Base-by-base conservation (phyloP, 2,888 invertebrate species). In the Syritta pipiens region DNA sequence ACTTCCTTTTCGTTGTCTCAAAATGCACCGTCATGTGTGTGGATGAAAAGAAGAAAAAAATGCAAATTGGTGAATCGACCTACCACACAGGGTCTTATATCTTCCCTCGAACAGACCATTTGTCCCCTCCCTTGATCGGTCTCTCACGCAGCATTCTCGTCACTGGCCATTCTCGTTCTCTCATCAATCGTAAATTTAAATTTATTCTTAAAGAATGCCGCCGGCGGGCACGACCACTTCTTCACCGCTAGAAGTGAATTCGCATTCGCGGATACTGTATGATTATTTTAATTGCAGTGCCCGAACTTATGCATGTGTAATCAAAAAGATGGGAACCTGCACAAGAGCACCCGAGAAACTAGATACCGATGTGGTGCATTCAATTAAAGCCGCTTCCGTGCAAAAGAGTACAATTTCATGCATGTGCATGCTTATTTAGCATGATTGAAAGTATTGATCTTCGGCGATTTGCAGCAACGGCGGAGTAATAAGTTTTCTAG, bases 221-320 rank as follows among this genome's bases (percentile, higher is more conserved):
- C 65, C 12, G 48, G 40, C 59, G 40, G 19, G 17, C 26, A n/a
- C 26, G 42, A 32, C 32, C 10, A 1, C 32, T 42, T 28, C 48
- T 26, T 10, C 12, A 40, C 19, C 17, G 17, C 48, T 51, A 12
- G 42, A 17, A 4, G 19, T 19, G n/a, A 37, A 46, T 17, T 37
- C 4, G 26, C n/a, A n/a, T 44, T 1, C 35, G 14, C 9, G 51
- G 22, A 44, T 46, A 57, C 22, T 57, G 19, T 59, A 71, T 71
- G 57, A 77, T 77, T 77, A 77, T 59, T 63, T 71, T 77, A 71
- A 77, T 77, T 77, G 46, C 59, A 53, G 46, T 24, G 30, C 51
- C 37, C 51, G 35, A 53, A 26, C 63, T 57, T 20, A 57, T 71
- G 42, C 57, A 49, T 26, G 6, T 28, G 4, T 28, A 28, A 37